Evolutionary conservation across 1,140 invertebrate genomes (phyloP).

Genomic region (Heliconius nattereri): DNA sequence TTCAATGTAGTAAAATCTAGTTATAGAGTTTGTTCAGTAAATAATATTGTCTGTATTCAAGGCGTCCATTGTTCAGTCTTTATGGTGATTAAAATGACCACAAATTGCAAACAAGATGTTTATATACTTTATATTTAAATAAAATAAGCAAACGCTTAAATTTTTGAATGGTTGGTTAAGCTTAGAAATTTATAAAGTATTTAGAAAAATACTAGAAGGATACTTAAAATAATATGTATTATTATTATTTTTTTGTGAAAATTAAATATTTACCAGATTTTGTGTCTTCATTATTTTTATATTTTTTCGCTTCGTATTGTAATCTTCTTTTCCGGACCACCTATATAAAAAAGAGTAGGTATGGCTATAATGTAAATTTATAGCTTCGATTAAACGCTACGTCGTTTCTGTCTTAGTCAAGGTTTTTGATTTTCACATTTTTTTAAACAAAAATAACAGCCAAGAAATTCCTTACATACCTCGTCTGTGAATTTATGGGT

Average conservation of each 20-base stretch:
- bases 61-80: slow-evolving; percentile 28
- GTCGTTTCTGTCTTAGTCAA: no score
- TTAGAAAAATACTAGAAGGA: background rate
- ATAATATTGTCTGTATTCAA: slow-evolving; percentile 14
- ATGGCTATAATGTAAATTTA: no score
- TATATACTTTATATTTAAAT: slow-evolving; percentile 17
- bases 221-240: background rate
- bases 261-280: slow-evolving; percentile 22
- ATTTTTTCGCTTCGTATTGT: slow-evolving; percentile 50
- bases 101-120: slow-evolving; percentile 17
- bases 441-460: background rate
- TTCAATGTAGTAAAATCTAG: background rate
- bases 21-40: background rate
- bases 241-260: background rate
- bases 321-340: slow-evolving; percentile 53
- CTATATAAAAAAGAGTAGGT: slow-evolving; percentile 31
- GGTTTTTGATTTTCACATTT: background rate
- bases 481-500: slow-evolving; percentile 72
- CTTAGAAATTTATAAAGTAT: no score
- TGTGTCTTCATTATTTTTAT: slow-evolving; percentile 4
- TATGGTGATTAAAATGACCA: slow-evolving; percentile 4
- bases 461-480: slow-evolving; percentile 36
- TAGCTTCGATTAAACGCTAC: no score
- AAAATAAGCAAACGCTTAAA: background rate
- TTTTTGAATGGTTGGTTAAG: background rate